Percentiles rank a stretch among this genome's conserved stretches.
Evolutionary conservation across 2,113 vertebrate genomes (phyloP).

Genomic region (Caracal caracal): DNA sequence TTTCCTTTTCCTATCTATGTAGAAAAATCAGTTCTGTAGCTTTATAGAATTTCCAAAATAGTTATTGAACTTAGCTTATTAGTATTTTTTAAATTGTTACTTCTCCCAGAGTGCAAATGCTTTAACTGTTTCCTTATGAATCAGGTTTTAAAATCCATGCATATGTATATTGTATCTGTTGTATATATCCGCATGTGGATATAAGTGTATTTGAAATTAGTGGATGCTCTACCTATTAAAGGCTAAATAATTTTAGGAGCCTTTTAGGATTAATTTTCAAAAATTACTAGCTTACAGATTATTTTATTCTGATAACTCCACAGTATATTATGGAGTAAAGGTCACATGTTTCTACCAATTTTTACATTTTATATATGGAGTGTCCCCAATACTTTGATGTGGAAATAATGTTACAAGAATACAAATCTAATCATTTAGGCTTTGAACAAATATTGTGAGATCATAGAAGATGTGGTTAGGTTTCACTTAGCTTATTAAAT

Average conservation of each 20-base stretch:
- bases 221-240: not conserved
- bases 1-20: conserved; percentile 54
- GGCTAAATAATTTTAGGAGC: too few relatives aligned
- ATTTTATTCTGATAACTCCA: not conserved
- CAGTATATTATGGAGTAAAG: not conserved
- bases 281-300: not conserved
- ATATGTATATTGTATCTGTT: not conserved
- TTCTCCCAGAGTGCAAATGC: not conserved
- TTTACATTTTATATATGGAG: not conserved
- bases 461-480: not conserved
- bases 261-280: not conserved
- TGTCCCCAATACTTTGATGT: not conserved
- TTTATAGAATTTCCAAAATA: conserved; percentile 42
- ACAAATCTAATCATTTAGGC: not conserved
- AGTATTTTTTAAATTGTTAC: conserved; percentile 37
- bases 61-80: not conserved
- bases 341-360: not conserved
- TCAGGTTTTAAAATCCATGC: not conserved
- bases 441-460: not conserved
- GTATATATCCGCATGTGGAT: not conserved
- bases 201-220: not conserved
- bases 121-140: not conserved
- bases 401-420: not conserved
- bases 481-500: conserved; percentile 5
- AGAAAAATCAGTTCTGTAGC: not conserved